A percentile compares a stretch with the other conserved stretches of the same genome.
These are phyloP conservation scores for Poeciliopsis retropinna DNA, from an alignment of 2,113 vertebrate species.

Conservation along the genomic window DNA sequence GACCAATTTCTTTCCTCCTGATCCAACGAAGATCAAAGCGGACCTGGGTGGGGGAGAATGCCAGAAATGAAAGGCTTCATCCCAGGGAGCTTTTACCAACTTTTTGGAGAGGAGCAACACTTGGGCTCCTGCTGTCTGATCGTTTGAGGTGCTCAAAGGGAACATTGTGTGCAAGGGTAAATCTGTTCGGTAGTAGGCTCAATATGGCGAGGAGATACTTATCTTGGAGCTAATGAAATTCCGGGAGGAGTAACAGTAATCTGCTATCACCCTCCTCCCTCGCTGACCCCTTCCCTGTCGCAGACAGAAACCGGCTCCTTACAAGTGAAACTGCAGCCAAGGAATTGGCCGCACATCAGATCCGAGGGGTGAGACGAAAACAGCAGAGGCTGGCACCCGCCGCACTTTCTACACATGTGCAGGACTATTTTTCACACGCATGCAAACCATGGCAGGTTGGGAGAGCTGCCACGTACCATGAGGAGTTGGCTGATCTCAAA, in stretches of 20 bases:
- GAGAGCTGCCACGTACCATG: constrained; percentile 36
- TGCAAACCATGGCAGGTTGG: constrained; percentile 14
- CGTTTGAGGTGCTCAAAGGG: constrained; percentile 77
- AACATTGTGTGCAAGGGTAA: constrained; percentile 68
- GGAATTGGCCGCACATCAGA: constrained; percentile 67
- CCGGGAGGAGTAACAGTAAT: constrained; percentile 76
- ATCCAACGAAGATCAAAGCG: constrained; percentile 91
- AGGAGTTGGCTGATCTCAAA: constrained; percentile 36
- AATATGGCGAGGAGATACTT: constrained; percentile 73
- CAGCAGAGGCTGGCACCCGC: constrained; percentile 46
- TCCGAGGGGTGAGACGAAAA: constrained; percentile 60
- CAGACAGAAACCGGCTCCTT: constrained; percentile 65
- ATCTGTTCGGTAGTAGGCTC: constrained; percentile 73
- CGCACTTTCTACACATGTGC: constrained; percentile 9
- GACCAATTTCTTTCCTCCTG: constrained; percentile 83
- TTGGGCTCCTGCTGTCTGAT: constrained; percentile 79
- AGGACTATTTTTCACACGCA: constrained; percentile 1
- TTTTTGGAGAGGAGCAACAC: constrained; percentile 79
- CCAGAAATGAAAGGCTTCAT: constrained; percentile 80
- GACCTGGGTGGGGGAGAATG: constrained; percentile 76
- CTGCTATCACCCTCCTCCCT: constrained; percentile 59
- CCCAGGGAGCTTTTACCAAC: constrained; percentile 79
- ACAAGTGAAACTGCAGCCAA: constrained; percentile 55
- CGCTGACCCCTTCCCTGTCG: constrained; percentile 21
- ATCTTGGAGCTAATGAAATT: constrained; percentile 79